Base-by-base conservation (phyloP, 2,888 invertebrate genomes). In the Cantharis rufa region DNA sequence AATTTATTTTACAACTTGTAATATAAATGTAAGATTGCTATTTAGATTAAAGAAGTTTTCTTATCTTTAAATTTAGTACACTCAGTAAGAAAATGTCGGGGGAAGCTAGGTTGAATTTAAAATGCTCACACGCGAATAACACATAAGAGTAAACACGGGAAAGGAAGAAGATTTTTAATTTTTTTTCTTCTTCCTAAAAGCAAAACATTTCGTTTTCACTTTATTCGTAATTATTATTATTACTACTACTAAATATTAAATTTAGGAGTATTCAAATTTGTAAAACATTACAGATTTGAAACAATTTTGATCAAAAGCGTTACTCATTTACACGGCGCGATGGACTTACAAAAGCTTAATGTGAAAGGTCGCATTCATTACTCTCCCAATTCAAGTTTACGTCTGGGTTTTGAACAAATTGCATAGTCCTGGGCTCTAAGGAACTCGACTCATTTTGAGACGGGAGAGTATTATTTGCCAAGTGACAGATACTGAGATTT, bases 401-500 rank as follows among this genome's bases (percentile, higher is more conserved):
- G 74, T 74, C 74, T 63, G 74, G 70, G 61, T 70, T 74, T 74
- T 70, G 27, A 70, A 74, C 73, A 73, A 73, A 73, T 73, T 73
- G 73, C 74, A 70, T 64, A 64, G 74, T 64, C 64, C 74, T 74
- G 70, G 64, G 63, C 70, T 70, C 74, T 70, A 74, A 74, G 74
- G 70, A 74, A 74, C 74, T 70, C 74, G 21, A 63, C 64, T 74
- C 74, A 74, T 74, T 74, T 74, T 74, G 74, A 63, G 70, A 64
- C 74, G 69, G 74, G 69, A 74, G 74, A 69, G 70, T 70, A 69
- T 74, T 74, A 74, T 74, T 74, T 74, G 70, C 61, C 24, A 74
- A 74, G 74, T 74, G 74, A 74, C 74, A 74, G 74, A 74, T 70
- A 74, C 74, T 64, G 74, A 74, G 74, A 74, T 74, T 74, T 69